Percentiles rank a stretch among this genome's conserved stretches.
Conservation (phyloP, 64 coral and sea anemone genomes). For the Montipora sp. region DNA sequence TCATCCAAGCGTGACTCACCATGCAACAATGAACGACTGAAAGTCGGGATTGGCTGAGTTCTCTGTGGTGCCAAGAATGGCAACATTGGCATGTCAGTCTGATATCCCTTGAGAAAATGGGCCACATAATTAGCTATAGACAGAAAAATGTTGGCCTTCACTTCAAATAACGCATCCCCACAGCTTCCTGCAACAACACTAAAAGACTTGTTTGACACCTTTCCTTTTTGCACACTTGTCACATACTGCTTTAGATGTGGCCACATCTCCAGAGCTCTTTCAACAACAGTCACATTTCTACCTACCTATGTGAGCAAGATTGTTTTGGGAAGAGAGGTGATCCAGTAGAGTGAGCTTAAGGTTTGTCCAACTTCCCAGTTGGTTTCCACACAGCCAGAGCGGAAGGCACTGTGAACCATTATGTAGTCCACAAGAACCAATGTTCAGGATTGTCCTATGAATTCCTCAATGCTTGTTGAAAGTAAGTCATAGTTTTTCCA, state of each 20-base stretch:
- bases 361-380: too few species aligned
- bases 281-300: constrained; percentile 75
- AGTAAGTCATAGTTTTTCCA: too few species aligned
- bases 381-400: too few species aligned
- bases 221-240: constrained; percentile 60
- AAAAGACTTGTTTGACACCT: background rate
- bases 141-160: background rate
- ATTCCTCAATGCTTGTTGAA: too few species aligned
- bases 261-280: constrained; percentile 65
- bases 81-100: constrained; percentile 53
- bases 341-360: constrained; percentile 4
- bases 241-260: constrained; percentile 56
- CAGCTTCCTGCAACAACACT: too few species aligned
- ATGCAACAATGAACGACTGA: background rate
- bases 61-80: constrained; percentile 40
- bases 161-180: background rate
- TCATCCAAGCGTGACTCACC: constrained; percentile 59
- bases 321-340: constrained; percentile 66
- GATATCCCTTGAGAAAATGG: constrained; percentile 56
- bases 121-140: constrained; percentile 35
- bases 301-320: constrained; percentile 70
- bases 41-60: constrained; percentile 46
- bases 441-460: too few species aligned
- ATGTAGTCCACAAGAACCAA: too few species aligned
- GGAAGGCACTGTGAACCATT: too few species aligned